These are phyloP conservation scores for Tribolium freemani DNA, from an alignment of 2,888 invertebrate genomes.

Conservation along the genomic window DNA sequence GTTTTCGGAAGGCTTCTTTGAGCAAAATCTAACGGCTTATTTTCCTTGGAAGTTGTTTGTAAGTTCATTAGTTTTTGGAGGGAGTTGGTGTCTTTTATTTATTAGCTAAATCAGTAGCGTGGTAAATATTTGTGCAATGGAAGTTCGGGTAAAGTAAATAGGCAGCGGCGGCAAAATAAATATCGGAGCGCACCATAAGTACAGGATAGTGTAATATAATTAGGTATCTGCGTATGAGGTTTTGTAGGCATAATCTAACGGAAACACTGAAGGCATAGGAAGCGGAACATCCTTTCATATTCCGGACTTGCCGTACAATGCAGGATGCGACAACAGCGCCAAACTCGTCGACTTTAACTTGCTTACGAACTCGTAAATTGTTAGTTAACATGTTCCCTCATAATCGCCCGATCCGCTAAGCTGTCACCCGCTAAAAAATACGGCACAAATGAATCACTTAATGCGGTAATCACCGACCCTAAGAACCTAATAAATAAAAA, in stretches of 20 bases:
- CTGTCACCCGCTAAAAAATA: constrained; percentile 44
- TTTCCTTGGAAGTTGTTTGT: constrained; percentile 10
- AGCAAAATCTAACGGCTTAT: constrained; percentile 3
- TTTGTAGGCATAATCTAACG: constrained; percentile 56
- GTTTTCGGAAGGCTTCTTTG: constrained; percentile 6
- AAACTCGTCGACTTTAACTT: constrained; percentile 50
- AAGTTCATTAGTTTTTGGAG: constrained; percentile 36
- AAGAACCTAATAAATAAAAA: constrained; percentile 47
- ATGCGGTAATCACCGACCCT: constrained; percentile 42
- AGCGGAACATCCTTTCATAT: constrained; percentile 57
- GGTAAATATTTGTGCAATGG: constrained; percentile 33
- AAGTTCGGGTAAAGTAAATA: constrained; percentile 41
- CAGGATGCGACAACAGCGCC: constrained; percentile 51
- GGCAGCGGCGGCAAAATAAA: constrained; percentile 39
- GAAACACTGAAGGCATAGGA: constrained; percentile 56
- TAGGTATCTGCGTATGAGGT: constrained; percentile 53
- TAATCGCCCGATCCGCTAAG: constrained; percentile 46
- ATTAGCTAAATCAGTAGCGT: constrained; percentile 37
- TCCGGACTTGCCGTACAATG: constrained; percentile 55
- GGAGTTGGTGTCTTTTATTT: constrained; percentile 34
- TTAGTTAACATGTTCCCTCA: constrained; percentile 49
- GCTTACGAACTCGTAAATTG: constrained; percentile 52
- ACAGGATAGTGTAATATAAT: constrained; percentile 51
- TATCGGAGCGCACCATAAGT: constrained; percentile 39
- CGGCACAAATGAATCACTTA: constrained; percentile 47